Evolutionary conservation across 2,797 vertebrate species (phyloP).

Genomic region (Falco novaeseelandiae): DNA sequence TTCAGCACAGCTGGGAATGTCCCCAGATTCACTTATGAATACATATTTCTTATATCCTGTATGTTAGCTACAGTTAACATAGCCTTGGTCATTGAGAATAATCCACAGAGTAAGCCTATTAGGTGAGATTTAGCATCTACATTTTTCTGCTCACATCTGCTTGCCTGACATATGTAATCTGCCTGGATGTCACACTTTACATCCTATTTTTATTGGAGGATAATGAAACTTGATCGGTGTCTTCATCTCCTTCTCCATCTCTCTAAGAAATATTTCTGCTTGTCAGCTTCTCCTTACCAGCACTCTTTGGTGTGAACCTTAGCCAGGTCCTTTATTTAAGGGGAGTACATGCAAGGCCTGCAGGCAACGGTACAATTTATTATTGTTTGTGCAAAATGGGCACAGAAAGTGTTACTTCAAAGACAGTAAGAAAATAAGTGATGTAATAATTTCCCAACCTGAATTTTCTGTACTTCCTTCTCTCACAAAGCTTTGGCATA

Average conservation of each 20-base stretch:
- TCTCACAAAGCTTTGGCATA: conserved; percentile 11
- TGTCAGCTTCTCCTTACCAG: not conserved
- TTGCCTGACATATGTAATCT: conserved; percentile 57
- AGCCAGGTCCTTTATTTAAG: not conserved
- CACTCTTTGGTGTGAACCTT: not conserved
- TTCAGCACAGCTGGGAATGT: not conserved
- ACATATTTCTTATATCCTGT: not conserved
- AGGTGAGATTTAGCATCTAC: conserved; percentile 52
- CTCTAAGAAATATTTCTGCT: conserved; percentile 41
- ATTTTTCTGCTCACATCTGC: conserved; percentile 60
- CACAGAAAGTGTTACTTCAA: not conserved
- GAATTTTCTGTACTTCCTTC: conserved; percentile 30
- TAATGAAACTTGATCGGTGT: conserved; percentile 50
- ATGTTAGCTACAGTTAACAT: not conserved
- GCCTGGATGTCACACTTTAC: conserved; percentile 60
- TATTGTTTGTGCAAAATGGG: not conserved
- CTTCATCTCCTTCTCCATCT: conserved; percentile 40
- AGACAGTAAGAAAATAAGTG: conserved; percentile 13
- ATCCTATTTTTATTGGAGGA: conserved; percentile 40
- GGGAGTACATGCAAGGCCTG: not conserved
- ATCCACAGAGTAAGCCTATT: conserved; percentile 53
- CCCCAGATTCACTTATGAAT: not conserved
- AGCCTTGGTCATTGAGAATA: conserved; percentile 36
- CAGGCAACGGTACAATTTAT: not conserved
- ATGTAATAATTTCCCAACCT: conserved; percentile 45